These are phyloP conservation scores for Malurus alboscapulatus DNA, from an alignment of 2,113 vertebrate species.

Conservation along the genomic window DNA sequence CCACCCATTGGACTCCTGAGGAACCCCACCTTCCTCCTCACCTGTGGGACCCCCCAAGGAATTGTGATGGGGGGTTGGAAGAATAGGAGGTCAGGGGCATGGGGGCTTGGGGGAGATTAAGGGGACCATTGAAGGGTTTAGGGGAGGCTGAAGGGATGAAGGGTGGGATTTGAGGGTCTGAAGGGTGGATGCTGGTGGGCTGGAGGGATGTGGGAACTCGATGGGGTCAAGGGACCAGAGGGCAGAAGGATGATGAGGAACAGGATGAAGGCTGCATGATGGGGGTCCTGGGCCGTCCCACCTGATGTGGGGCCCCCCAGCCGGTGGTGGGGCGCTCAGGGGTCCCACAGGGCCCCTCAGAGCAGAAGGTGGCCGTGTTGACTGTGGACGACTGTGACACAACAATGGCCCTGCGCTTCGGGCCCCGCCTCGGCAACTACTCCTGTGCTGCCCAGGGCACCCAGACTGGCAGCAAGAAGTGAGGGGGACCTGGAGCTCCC, in stretches of 20 bases:
- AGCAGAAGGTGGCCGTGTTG: slow-evolving; percentile 91
- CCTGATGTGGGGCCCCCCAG: slow-evolving; percentile 53
- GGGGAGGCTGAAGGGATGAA: neutral
- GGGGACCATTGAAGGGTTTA: neutral
- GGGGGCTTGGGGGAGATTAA: neutral
- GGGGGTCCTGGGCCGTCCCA: neutral
- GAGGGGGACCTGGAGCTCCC: slow-evolving; percentile 12
- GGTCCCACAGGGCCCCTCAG: slow-evolving; percentile 89
- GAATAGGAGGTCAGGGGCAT: neutral
- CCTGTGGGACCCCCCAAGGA: neutral
- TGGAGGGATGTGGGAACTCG: neutral
- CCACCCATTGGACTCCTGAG: too few relatives aligned
- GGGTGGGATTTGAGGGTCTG: neutral
- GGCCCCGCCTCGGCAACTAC: slow-evolving; percentile 86
- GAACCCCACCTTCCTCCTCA: neutral
- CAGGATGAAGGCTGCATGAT: neutral
- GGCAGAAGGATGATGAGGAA: neutral
- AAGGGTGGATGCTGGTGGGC: neutral
- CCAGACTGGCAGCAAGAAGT: slow-evolving; percentile 94
- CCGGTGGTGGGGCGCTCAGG: slow-evolving; percentile 85
- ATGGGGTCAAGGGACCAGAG: neutral
- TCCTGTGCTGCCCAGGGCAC: slow-evolving; percentile 90
- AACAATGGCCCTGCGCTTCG: slow-evolving; percentile 86
- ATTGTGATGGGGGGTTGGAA: neutral
- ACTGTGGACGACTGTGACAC: slow-evolving; percentile 90